Evolutionary conservation across 2,888 invertebrate species (phyloP).

Genomic region (Lochmaea capreae): DNA sequence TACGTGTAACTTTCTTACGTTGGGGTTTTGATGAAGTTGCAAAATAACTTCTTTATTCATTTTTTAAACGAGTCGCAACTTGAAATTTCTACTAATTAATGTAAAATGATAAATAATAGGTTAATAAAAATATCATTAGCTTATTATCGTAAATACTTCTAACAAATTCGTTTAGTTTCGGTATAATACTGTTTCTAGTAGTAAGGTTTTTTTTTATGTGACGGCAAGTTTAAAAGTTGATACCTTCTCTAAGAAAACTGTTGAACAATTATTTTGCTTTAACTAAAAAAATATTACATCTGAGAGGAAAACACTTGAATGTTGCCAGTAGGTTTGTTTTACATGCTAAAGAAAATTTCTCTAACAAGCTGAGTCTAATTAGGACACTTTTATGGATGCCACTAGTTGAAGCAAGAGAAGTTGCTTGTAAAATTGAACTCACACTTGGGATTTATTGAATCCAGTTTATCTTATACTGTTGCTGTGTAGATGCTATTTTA

Average conservation of each 20-base stretch:
- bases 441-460: no score
- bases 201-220: slow-evolving; percentile 5
- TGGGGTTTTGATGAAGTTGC: background rate
- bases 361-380: no score
- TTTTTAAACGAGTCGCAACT: background rate
- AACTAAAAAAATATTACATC: background rate
- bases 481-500: no score
- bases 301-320: background rate
- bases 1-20: background rate
- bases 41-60: background rate
- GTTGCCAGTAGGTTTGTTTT: no score
- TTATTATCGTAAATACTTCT: slow-evolving; percentile 3
- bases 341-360: no score
- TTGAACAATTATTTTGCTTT: background rate
- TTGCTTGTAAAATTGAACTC: no score
- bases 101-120: background rate
- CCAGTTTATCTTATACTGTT: no score
- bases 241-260: background rate
- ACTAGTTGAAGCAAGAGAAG: no score
- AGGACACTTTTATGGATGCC: no score
- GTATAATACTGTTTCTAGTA: slow-evolving; percentile 5
- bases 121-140: slow-evolving; percentile 4
- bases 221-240: background rate
- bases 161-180: slow-evolving; percentile 4
- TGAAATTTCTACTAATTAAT: background rate